These are phyloP conservation scores for Pseudomyrmex dendroicus DNA, from an alignment of 1,140 invertebrate genomes.

Conservation along the genomic window DNA sequence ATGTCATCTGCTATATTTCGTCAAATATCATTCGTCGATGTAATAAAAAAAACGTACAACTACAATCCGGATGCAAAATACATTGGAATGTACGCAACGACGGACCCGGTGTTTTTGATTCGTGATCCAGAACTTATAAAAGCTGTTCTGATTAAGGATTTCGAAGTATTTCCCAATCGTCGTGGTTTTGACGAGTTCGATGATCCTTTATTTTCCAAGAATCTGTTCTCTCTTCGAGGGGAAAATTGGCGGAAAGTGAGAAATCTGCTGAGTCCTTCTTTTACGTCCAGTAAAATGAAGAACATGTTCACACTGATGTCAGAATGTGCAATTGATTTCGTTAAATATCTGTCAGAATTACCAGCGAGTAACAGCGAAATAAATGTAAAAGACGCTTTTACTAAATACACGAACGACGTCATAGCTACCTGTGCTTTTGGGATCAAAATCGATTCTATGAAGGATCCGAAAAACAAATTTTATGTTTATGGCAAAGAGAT, in stretches of 20 bases:
- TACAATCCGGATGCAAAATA: slow-evolving; percentile 65
- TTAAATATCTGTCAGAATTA: slow-evolving; percentile 14
- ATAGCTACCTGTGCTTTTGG: slow-evolving; percentile 57
- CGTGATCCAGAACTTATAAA: slow-evolving; percentile 81
- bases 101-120: slow-evolving; percentile 76
- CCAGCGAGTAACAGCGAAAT: neutral
- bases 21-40: neutral
- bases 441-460: slow-evolving; percentile 45
- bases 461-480: slow-evolving; percentile 41
- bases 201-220: slow-evolving; percentile 76
- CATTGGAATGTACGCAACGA: slow-evolving; percentile 70
- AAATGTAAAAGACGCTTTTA: slow-evolving; percentile 25
- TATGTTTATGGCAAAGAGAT: slow-evolving; percentile 34
- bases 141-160: slow-evolving; percentile 73
- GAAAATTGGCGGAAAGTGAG: slow-evolving; percentile 77
- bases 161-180: slow-evolving; percentile 80
- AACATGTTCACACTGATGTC: slow-evolving; percentile 73
- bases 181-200: slow-evolving; percentile 67
- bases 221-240: slow-evolving; percentile 75
- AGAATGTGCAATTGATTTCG: slow-evolving; percentile 51
- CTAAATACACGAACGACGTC: slow-evolving; percentile 38
- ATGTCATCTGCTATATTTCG: slow-evolving; percentile 6
- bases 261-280: slow-evolving; percentile 74
- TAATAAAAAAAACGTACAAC: slow-evolving; percentile 21
- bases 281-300: slow-evolving; percentile 79